Evolutionary conservation across 37 sponge, comb jelly and placozoan genomes (phyloP), one percentile per base, ranked within the genome.

Genomic region (Lycopodina hypogea): DNA sequence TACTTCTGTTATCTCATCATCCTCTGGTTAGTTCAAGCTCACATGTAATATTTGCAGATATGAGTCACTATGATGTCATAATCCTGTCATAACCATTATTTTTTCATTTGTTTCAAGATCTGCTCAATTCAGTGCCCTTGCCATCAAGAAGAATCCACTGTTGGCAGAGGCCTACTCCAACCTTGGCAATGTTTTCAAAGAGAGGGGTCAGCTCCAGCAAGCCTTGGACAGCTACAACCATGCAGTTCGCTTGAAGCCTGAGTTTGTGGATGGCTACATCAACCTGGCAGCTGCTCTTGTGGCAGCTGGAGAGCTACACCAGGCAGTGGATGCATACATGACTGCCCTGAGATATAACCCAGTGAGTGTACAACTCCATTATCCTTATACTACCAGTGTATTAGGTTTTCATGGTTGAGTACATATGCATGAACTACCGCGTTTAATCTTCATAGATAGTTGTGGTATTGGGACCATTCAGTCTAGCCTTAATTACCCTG

Each of bases 261-360:
- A 98, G 56, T 98, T 98, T 78, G 97, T 98, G 36, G 99, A 98
- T 66, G 99, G 99, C 19, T 96, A 98, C 77, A 95, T 98, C 77
- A 98, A 98, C 71, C 79, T 98, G 41, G 99, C 99, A 9, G 93
- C 99, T 34, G 99, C 99, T 3, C 74, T 95, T 48, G 99, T 98
- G n/a, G 92, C 94, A 3, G 92, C 96, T 21, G 86, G 88, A 29
- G 96, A 98, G 38, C 84, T 98, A 33, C 90, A 93, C 57, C 91
- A 88, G 53, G 99, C 99, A 30, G 93, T 98, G 12, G 90, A 95
- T 75, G 94, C 96, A 0, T 98, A 98, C 78, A 71, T 77, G 56
- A 95, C 93, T n/a, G 99, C 99, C 1, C 87, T 98, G 21, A 85
- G 83, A 33, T 91, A 89, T 73, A 98, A 98, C 74, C 99, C 99